These are phyloP conservation scores for Physocephala rufipes DNA, from an alignment of 2,888 invertebrate species.

Conservation along the genomic window DNA sequence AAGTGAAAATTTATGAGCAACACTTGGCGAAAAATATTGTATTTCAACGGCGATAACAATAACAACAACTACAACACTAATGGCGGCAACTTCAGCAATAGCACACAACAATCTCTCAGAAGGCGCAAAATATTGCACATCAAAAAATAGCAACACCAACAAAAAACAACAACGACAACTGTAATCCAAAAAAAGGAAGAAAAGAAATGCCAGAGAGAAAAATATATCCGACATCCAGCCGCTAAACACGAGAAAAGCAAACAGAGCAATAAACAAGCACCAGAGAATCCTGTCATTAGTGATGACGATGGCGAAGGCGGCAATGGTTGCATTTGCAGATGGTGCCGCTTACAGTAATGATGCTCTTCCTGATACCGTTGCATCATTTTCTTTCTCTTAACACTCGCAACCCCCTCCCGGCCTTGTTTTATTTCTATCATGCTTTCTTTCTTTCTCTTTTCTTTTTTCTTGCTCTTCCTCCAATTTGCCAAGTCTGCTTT, in stretches of 20 bases:
- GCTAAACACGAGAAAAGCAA: neutral
- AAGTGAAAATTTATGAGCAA: slow-evolving; percentile 26
- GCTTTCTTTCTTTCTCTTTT: too few species aligned
- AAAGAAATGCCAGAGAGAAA: neutral
- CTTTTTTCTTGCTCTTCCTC: too few species aligned
- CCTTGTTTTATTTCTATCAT: too few species aligned
- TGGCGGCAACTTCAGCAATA: neutral
- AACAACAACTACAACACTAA: neutral
- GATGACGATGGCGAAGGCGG: neutral
- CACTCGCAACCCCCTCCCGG: too few species aligned
- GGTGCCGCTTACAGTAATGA: neutral
- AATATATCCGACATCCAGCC: neutral
- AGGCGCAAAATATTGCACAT: neutral
- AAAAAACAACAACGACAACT: neutral
- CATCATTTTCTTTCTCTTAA: neutral
- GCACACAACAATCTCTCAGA: neutral
- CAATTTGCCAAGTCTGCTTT: too few species aligned
- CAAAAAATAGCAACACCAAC: too few species aligned
- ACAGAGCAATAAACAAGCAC: slow-evolving; percentile 13
- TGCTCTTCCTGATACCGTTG: neutral
- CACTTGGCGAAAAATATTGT: slow-evolving; percentile 20
- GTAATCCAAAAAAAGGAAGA: neutral
- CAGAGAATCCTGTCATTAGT: slow-evolving; percentile 11
- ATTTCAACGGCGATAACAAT: slow-evolving; percentile 9
- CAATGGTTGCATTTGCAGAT: neutral